Evolutionary conservation across 2,797 vertebrate genomes (phyloP).

Genomic region (Danio jaintianensis): DNA sequence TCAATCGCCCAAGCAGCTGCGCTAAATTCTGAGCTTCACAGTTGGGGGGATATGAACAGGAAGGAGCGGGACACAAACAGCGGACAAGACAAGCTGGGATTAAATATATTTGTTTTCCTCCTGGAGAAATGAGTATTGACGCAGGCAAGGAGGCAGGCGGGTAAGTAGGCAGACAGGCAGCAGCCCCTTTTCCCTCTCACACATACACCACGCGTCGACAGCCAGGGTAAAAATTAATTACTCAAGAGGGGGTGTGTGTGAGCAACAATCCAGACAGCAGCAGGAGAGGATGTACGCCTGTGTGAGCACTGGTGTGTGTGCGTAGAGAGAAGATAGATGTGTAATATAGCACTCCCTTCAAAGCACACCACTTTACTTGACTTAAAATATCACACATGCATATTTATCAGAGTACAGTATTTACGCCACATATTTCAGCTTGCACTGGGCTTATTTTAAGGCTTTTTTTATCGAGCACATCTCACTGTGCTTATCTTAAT

Average conservation of each 20-base stretch:
- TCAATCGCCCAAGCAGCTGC: conserved; percentile 26
- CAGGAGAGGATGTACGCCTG: conserved; percentile 30
- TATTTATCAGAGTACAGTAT: conserved; percentile 15
- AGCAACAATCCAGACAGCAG: conserved; percentile 30
- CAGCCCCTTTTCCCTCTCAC: conserved; percentile 53
- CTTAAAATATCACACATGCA: conserved; percentile 13
- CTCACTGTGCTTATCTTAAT: conserved; percentile 9
- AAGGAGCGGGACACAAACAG: conserved; percentile 33
- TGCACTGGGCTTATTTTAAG: not conserved
- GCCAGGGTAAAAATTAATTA: conserved; percentile 80
- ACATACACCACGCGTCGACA: conserved; percentile 66
- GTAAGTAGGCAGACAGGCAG: conserved; percentile 37
- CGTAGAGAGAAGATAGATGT: conserved; percentile 17
- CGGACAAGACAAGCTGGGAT: conserved; percentile 67
- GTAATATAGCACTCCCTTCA: conserved; percentile 11
- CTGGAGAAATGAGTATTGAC: conserved; percentile 77
- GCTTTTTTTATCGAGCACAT: conserved; percentile 7
- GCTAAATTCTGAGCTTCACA: conserved; percentile 37
- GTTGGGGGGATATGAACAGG: conserved; percentile 27
- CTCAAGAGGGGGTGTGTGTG: conserved; percentile 67
- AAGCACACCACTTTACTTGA: conserved; percentile 11
- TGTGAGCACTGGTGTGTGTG: conserved; percentile 31
- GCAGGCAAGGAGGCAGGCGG: conserved; percentile 57
- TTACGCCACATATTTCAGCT: not conserved
- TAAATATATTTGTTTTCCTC: conserved; percentile 81